A percentile compares a stretch with the other conserved stretches of the same genome.
Conservation (phyloP, 2,797 vertebrate genomes). For the Myotis daubentonii region DNA sequence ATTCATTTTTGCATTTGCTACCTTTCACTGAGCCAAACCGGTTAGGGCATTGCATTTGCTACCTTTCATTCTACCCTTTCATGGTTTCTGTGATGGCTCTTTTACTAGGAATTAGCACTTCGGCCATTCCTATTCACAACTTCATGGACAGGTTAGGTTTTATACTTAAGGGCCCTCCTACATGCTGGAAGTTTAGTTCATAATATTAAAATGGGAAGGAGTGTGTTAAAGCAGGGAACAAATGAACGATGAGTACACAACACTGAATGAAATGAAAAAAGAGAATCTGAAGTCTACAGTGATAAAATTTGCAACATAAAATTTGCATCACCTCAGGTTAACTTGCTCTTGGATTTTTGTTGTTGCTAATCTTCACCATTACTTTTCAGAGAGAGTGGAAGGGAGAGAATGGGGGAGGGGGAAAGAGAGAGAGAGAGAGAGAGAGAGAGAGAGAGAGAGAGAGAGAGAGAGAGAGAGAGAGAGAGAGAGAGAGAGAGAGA, state of each 20-base stretch:
- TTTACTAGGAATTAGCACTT: background rate
- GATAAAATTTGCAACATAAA: slow-evolving; percentile 39
- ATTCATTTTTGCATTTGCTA: background rate
- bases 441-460: too few species aligned
- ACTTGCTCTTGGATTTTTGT: background rate
- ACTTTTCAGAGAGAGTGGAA: too few species aligned
- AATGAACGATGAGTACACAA: background rate
- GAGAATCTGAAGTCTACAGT: background rate
- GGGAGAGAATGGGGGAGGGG: too few species aligned
- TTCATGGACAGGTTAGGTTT: background rate
- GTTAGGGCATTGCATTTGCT: background rate
- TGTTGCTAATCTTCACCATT: too few species aligned
- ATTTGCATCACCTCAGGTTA: background rate
- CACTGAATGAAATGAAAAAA: background rate
- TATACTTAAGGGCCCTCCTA: background rate
- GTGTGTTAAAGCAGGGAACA: background rate
- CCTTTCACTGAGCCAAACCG: too few species aligned
- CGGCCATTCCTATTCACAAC: background rate
- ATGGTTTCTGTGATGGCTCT: background rate
- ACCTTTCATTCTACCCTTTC: background rate
- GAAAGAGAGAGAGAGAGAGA: accelerated
- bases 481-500: too few species aligned
- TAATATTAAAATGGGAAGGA: background rate
- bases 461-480: too few species aligned
- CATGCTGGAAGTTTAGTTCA: background rate